Conservation (phyloP, 2,797 vertebrate species). For the Fistularia commersonii region DNA sequence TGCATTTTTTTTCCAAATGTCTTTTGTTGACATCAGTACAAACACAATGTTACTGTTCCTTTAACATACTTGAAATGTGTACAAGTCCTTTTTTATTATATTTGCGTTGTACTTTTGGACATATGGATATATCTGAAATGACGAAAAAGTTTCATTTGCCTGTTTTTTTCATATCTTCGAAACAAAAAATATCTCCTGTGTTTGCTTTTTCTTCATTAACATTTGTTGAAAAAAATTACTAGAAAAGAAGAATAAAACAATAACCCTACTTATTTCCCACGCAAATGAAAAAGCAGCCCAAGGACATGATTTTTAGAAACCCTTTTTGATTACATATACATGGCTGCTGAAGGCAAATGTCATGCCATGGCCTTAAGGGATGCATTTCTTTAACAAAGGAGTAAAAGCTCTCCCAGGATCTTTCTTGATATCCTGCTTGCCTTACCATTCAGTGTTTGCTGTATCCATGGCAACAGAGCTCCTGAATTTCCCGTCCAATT, state of each 20-base stretch:
- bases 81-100: no score
- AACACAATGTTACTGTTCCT: no score
- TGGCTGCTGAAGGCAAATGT: constrained; percentile 24
- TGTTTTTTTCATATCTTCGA: no score
- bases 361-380: constrained; percentile 17
- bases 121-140: no score
- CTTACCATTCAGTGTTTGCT: constrained; percentile 64
- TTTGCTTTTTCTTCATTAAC: no score
- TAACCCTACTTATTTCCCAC: constrained; percentile 7
- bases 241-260: constrained; percentile 15
- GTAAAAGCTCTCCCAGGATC: constrained; percentile 20
- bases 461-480: constrained; percentile 70
- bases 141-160: no score
- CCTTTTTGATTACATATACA: constrained; percentile 16
- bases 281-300: constrained; percentile 17
- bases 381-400: constrained; percentile 29
- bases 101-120: no score
- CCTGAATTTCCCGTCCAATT: constrained; percentile 33
- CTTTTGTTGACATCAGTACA: no score
- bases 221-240: no score
- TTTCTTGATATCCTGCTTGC: constrained; percentile 25
- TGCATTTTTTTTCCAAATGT: no score
- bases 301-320: constrained; percentile 14
- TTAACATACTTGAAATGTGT: no score
- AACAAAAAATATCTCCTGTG: no score